A percentile compares a stretch with the other conserved stretches of the same genome.
phyloP scores from a whole-genome alignment of 2,113 vertebrate genomes.

The Eclectus roratus region DNA sequence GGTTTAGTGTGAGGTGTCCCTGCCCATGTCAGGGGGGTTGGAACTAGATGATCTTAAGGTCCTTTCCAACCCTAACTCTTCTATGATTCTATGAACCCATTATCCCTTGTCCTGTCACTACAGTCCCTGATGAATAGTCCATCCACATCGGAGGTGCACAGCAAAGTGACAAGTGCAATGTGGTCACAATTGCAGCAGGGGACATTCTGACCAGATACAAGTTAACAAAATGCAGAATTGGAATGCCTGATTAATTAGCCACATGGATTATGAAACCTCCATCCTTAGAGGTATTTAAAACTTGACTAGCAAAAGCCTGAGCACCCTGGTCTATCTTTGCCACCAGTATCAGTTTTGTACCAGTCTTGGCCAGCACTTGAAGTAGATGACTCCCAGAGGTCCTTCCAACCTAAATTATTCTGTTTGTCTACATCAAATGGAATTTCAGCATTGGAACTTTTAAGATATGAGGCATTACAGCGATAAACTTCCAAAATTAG shows the following conservation, averaged over 20 bases:
- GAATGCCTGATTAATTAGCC: neutral
- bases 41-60: too few relatives aligned
- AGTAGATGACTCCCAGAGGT: neutral
- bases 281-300: neutral
- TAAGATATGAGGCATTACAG: neutral
- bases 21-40: too few relatives aligned
- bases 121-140: too few relatives aligned
- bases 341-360: neutral
- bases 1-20: too few relatives aligned
- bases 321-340: neutral
- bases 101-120: too few relatives aligned
- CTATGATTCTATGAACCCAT: too few relatives aligned
- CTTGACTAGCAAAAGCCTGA: neutral
- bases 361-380: neutral
- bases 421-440: neutral
- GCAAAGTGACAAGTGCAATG: neutral
- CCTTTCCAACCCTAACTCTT: too few relatives aligned
- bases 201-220: neutral
- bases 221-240: neutral
- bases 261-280: neutral
- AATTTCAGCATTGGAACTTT: neutral
- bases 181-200: neutral
- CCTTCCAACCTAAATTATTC: neutral
- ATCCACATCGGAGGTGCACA: neutral
- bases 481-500: neutral